phyloP scores from a whole-genome alignment of 2,113 vertebrate species.

The Xenopus tropicalis region UCB_Xtro_10.0 CM004448.2:26321501-26322000 shows the following conservation, averaged over 20 bases:
- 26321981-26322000: too few relatives aligned
- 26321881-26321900: neutral
- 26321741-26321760: conserved; percentile 30
- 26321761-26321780: conserved; percentile 18
- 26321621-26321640: too few relatives aligned
- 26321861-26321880: neutral
- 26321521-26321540: too few relatives aligned
- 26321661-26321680: neutral
- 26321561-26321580: too few relatives aligned
- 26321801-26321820: neutral
- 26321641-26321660: too few relatives aligned
- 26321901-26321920: neutral
- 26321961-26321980: too few relatives aligned
- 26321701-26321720: conserved; percentile 12
- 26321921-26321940: too few relatives aligned
- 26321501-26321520: too few relatives aligned
- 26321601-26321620: too few relatives aligned
- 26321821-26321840: conserved; percentile 3
- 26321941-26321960: too few relatives aligned
- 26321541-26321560: too few relatives aligned
- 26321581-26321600: too few relatives aligned
- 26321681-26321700: conserved; percentile 11
- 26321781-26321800: conserved; percentile 26
- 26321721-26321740: conserved; percentile 11
- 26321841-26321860: neutral